A percentile compares a stretch with the other conserved stretches of the same genome.
These are phyloP conservation scores for Protodeltote pygarga DNA, from an alignment of 2,888 invertebrate genomes.

Conservation along the genomic window DNA sequence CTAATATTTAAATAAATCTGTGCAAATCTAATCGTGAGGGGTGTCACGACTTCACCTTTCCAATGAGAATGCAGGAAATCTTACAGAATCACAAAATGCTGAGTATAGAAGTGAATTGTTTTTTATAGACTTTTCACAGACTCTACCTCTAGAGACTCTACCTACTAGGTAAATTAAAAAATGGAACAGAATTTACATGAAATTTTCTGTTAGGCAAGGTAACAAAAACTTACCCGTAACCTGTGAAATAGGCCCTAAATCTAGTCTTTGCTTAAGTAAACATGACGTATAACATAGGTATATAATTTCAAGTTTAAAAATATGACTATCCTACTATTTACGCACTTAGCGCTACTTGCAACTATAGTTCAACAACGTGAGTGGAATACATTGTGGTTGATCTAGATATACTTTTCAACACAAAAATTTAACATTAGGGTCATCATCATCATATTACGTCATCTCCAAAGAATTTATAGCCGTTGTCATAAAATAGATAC, in stretches of 20 bases:
- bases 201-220: too few relatives aligned
- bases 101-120: not conserved
- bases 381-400: too few relatives aligned
- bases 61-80: constrained; percentile 15
- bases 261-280: too few relatives aligned
- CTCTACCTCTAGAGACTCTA: too few relatives aligned
- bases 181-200: too few relatives aligned
- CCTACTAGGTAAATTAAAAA: too few relatives aligned
- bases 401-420: constrained; percentile 53
- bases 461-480: constrained; percentile 62
- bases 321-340: too few relatives aligned
- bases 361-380: constrained; percentile 48
- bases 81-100: constrained; percentile 9
- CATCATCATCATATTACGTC: constrained; percentile 55
- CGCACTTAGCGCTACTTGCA: constrained; percentile 41
- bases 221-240: too few relatives aligned
- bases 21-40: constrained; percentile 40
- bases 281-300: too few relatives aligned
- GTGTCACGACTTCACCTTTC: constrained; percentile 41
- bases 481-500: constrained; percentile 66
- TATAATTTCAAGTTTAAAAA: too few relatives aligned
- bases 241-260: too few relatives aligned
- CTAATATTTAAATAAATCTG: constrained; percentile 32
- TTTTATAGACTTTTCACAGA: too few relatives aligned
- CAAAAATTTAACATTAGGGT: constrained; percentile 51